Evolutionary conservation across 2,888 invertebrate genomes (phyloP).

Genomic region (Drepana falcataria): DNA sequence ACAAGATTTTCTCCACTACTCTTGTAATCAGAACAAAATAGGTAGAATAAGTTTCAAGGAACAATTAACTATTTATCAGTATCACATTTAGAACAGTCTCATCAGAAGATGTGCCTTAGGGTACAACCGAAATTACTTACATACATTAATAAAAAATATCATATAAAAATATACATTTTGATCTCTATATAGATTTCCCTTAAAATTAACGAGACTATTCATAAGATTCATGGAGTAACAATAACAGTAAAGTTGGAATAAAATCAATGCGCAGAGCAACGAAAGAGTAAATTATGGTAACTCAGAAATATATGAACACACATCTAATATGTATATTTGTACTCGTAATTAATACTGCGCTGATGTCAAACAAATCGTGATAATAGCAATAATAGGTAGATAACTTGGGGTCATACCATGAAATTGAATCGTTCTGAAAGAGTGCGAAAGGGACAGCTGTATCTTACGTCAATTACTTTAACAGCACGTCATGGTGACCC

Average conservation of each 20-base stretch:
- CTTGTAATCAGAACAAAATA: slow-evolving; percentile 2
- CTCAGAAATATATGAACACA: slow-evolving; percentile 6
- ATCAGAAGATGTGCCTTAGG: slow-evolving; percentile 44
- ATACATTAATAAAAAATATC: slow-evolving; percentile 22
- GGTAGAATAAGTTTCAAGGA: slow-evolving; percentile 28
- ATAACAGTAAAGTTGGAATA: neutral
- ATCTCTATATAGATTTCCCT: slow-evolving; percentile 6
- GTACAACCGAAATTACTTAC: slow-evolving; percentile 43
- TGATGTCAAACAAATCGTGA: slow-evolving; percentile 12
- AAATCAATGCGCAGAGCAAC: neutral
- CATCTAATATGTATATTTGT: slow-evolving; percentile 26
- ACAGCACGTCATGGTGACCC: too few relatives aligned
- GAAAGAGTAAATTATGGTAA: neutral
- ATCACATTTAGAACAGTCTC: slow-evolving; percentile 63
- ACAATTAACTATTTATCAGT: slow-evolving; percentile 43
- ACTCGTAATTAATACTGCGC: slow-evolving; percentile 31
- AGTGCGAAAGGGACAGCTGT: too few relatives aligned
- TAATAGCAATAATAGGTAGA: neutral
- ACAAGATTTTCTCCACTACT: neutral
- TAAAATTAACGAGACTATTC: slow-evolving; percentile 1
- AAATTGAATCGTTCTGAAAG: too few relatives aligned
- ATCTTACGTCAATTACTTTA: too few relatives aligned
- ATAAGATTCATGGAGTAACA: neutral
- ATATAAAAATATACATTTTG: slow-evolving; percentile 36
- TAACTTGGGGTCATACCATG: neutral